Evolutionary conservation across 2,797 vertebrate genomes (phyloP).

Genomic region (Coregonus ussuriensis): DNA sequence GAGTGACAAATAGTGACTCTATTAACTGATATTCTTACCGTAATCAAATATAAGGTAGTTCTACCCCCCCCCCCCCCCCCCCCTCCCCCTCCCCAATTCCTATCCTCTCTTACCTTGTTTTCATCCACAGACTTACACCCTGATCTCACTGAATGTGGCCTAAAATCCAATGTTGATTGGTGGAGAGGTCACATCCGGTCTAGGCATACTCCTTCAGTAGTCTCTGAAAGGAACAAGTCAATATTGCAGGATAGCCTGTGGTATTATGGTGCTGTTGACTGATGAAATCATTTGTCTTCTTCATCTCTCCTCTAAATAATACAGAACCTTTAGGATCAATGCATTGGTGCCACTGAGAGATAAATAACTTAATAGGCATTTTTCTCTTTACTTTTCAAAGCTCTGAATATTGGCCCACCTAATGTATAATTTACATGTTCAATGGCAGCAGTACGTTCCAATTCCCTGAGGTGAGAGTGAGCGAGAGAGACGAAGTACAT

Average conservation of each 20-base stretch:
- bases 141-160: background rate
- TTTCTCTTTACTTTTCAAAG: background rate
- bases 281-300: background rate
- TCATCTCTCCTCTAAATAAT: background rate
- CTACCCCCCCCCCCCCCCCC: too few species aligned
- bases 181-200: too few species aligned
- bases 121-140: constrained; percentile 14
- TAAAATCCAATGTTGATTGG: background rate
- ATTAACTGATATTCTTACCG: background rate
- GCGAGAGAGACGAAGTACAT: constrained; percentile 13
- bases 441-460: constrained; percentile 22
- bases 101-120: constrained; percentile 19
- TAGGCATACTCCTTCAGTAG: too few species aligned
- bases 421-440: constrained; percentile 21
- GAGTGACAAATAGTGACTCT: constrained; percentile 48
- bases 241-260: background rate
- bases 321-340: constrained; percentile 7
- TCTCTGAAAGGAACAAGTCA: too few species aligned
- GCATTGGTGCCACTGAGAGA: background rate
- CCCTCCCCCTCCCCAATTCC: too few species aligned
- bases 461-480: constrained; percentile 22
- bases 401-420: constrained; percentile 2
- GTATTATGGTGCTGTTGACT: background rate
- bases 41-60: too few species aligned
- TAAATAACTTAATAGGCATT: background rate